These are phyloP conservation scores for Solenodon paradoxus DNA, from an alignment of 2,113 vertebrate genomes.

Conservation along the genomic window DNA sequence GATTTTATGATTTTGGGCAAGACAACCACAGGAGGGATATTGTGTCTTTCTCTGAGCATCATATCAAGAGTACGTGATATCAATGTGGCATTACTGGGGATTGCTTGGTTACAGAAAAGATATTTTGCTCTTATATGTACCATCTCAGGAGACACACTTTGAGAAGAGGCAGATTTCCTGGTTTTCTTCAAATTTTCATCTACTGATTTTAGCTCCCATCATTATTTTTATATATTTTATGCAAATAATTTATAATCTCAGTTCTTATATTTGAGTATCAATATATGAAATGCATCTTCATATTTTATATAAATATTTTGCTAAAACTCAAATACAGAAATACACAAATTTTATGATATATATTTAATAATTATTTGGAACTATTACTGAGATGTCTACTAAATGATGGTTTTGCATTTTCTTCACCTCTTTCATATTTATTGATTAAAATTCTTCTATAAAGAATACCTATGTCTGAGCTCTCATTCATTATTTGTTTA, in stretches of 20 bases:
- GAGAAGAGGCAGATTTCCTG: not conserved
- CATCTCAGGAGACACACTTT: not conserved
- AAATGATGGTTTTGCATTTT: not conserved
- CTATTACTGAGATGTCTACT: not conserved
- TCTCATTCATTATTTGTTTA: not conserved
- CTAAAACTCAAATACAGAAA: not conserved
- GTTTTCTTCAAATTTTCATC: not conserved
- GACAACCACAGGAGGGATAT: not conserved
- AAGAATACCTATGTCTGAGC: not conserved
- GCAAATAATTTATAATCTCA: too few species aligned
- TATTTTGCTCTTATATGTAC: not conserved
- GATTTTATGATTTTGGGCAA: not conserved
- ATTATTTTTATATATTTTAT: not conserved
- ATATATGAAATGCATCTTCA: not conserved
- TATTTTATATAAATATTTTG: not conserved
- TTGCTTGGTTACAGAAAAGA: not conserved
- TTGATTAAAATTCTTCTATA: not conserved
- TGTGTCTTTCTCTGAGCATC: not conserved
- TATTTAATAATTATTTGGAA: not conserved
- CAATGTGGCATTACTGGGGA: not conserved
- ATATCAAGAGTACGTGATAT: not conserved
- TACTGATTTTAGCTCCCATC: not conserved
- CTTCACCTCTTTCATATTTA: not conserved
- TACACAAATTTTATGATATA: not conserved
- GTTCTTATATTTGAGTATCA: not conserved